phyloP scores from a whole-genome alignment of 2,888 invertebrate genomes.

The Argynnis bischoffii region DNA sequence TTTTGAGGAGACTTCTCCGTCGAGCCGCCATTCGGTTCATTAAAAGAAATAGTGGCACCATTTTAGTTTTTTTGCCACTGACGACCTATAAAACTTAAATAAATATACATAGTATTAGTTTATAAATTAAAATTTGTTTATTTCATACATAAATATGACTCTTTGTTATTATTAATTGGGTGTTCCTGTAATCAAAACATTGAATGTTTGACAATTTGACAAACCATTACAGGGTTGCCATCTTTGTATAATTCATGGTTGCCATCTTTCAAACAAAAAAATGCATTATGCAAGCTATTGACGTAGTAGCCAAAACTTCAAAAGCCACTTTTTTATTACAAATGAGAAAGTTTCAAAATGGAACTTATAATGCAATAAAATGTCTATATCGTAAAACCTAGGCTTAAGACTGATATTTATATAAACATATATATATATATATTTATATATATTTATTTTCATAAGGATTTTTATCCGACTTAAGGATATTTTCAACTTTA shows the following conservation, averaged over 20 bases:
- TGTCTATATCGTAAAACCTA: too few species aligned
- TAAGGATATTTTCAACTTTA: too few species aligned
- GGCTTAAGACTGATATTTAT: too few species aligned
- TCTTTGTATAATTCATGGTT: background rate
- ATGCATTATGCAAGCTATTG: too few species aligned
- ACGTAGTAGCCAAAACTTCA: too few species aligned
- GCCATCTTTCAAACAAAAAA: too few species aligned
- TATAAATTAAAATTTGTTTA: background rate
- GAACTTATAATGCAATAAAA: too few species aligned
- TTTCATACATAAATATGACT: background rate
- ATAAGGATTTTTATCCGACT: too few species aligned
- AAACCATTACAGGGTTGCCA: background rate
- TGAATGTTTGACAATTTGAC: background rate
- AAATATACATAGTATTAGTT: background rate
- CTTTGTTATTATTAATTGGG: background rate
- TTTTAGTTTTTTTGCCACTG: slow-evolving; percentile 38
- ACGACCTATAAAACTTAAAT: background rate
- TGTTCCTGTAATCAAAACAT: slow-evolving; percentile 12
- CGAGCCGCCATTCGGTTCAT: slow-evolving; percentile 50
- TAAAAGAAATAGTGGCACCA: slow-evolving; percentile 55
- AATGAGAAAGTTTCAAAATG: too few species aligned
- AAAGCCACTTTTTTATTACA: too few species aligned
- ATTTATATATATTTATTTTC: too few species aligned
- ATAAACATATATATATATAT: too few species aligned
- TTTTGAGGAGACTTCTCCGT: slow-evolving; percentile 40